Evolutionary conservation across 1,140 invertebrate species (phyloP).

Genomic region (Grapholita molesta): DNA sequence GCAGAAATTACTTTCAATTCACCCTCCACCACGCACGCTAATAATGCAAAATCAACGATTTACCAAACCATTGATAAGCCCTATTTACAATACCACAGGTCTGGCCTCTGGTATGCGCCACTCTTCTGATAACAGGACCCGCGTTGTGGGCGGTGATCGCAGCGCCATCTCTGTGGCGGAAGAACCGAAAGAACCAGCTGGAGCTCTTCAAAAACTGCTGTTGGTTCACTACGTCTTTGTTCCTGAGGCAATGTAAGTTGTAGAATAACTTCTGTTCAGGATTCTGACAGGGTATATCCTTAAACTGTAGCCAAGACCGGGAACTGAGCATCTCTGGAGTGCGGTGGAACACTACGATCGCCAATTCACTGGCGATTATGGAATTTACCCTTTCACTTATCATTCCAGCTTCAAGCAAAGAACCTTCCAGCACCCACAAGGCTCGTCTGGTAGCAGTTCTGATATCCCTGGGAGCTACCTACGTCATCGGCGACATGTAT

Average conservation of each 20-base stretch:
- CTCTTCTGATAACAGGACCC: slow-evolving; percentile 77
- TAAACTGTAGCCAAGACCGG: no score
- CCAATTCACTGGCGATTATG: no score
- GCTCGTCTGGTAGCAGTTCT: slow-evolving; percentile 81
- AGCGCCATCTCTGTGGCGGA: slow-evolving; percentile 76
- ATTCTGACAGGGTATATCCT: no score
- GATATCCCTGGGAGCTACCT: slow-evolving; percentile 83
- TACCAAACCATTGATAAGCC: no score
- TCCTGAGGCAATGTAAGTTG: slow-evolving; percentile 83
- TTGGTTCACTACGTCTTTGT: slow-evolving; percentile 83
- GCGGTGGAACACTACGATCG: no score
- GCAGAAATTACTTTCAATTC: no score
- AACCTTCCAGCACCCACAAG: slow-evolving; percentile 79
- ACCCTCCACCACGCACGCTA: no score
- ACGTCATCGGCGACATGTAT: slow-evolving; percentile 86
- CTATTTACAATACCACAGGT: no score
- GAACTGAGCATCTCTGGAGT: no score
- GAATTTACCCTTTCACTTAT: neutral
- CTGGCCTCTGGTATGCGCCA: slow-evolving; percentile 79
- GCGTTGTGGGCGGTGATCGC: slow-evolving; percentile 79
- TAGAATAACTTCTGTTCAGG: no score
- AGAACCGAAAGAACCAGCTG: slow-evolving; percentile 50
- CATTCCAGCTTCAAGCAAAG: slow-evolving; percentile 69
- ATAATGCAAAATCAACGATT: no score
- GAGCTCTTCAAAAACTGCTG: slow-evolving; percentile 80